phyloP scores from a whole-genome alignment of 2,888 invertebrate species.

The Xestia ashworthii region DNA sequence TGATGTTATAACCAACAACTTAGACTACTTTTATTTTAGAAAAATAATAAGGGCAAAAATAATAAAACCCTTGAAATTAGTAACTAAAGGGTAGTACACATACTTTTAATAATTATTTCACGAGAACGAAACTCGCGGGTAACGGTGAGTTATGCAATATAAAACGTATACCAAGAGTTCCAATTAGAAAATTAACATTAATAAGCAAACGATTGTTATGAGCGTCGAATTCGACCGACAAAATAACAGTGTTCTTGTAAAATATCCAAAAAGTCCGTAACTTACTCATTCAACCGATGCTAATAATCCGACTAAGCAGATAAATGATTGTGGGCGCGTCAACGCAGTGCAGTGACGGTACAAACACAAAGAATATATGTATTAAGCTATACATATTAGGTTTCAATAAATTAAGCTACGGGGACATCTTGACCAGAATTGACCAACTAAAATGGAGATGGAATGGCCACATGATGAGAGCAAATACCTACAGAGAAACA shows the following conservation, averaged over 20 bases:
- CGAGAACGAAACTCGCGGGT: no score
- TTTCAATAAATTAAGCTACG: no score
- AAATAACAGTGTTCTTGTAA: background rate
- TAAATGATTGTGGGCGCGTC: slow-evolving; percentile 8
- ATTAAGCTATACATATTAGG: background rate
- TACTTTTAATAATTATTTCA: no score
- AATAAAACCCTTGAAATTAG: no score
- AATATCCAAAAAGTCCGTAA: background rate
- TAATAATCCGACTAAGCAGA: background rate
- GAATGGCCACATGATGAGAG: no score
- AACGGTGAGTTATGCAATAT: background rate
- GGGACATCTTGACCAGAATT: no score
- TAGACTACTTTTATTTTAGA: no score
- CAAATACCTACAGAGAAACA: no score
- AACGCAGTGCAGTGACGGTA: background rate
- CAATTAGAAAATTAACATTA: slow-evolving; percentile 14
- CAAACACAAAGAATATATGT: background rate
- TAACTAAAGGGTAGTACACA: no score
- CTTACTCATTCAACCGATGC: background rate
- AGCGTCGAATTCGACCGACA: slow-evolving; percentile 1
- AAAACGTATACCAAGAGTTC: background rate
- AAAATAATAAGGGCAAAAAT: no score
- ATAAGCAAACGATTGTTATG: background rate
- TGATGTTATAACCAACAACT: no score
- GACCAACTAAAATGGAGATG: no score